phyloP scores from a whole-genome alignment of 2,113 vertebrate species.

The Pseudonaja textilis region DNA sequence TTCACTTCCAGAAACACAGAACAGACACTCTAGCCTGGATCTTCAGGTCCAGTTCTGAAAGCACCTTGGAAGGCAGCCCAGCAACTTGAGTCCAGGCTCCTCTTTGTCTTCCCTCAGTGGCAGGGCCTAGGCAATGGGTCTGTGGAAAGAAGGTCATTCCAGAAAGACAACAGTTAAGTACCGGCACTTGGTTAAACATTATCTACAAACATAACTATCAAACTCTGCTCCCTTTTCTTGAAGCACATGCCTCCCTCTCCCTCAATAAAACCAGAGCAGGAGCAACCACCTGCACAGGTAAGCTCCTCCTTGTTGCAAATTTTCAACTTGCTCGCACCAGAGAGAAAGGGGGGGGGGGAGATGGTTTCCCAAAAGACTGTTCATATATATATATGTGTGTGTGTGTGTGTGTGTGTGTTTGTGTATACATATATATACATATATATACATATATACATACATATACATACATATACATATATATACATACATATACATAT shows the following conservation, averaged over 20 bases:
- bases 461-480: too few species aligned
- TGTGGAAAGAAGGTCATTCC: slow-evolving; percentile 29
- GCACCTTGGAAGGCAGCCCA: slow-evolving; percentile 3
- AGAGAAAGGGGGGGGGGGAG: background rate
- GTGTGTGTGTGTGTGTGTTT: too few species aligned
- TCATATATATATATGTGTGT: too few species aligned
- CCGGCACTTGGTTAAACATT: too few species aligned
- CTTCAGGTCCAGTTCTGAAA: slow-evolving; percentile 10
- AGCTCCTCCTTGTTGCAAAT: background rate
- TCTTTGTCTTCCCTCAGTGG: slow-evolving; percentile 34
- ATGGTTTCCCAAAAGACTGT: background rate
- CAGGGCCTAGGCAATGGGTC: slow-evolving; percentile 22
- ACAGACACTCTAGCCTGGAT: background rate
- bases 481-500: too few species aligned
- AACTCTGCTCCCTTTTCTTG: background rate
- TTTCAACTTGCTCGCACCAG: background rate
- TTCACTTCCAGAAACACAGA: background rate
- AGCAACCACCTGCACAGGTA: background rate
- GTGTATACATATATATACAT: too few species aligned
- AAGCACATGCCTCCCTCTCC: background rate
- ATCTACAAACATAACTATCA: background rate
- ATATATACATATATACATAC: too few species aligned
- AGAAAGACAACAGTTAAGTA: background rate
- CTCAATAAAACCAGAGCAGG: background rate
- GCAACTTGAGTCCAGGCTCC: slow-evolving; percentile 23